phyloP scores from a whole-genome alignment of 2,113 vertebrate species.

The Tenrec ecaudatus region DNA sequence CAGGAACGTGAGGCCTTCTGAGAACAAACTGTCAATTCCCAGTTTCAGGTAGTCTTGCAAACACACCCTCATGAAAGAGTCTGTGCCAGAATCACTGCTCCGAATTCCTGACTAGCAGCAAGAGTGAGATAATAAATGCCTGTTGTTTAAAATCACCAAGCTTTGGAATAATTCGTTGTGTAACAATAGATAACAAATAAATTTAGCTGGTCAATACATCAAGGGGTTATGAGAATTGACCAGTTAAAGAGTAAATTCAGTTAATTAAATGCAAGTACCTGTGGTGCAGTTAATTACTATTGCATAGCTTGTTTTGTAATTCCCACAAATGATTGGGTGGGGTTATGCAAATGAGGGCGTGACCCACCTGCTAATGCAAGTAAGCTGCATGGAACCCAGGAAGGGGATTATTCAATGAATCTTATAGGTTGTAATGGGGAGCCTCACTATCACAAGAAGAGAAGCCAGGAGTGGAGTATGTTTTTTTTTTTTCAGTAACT shows the following conservation, averaged over 20 bases:
- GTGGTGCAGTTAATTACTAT: background rate
- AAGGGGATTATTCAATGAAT: background rate
- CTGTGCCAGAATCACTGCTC: background rate
- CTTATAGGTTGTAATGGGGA: background rate
- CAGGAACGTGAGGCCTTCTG: background rate
- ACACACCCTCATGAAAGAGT: background rate
- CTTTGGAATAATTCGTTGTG: background rate
- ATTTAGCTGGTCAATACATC: background rate
- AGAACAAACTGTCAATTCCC: background rate
- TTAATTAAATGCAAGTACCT: background rate
- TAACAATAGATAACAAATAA: background rate
- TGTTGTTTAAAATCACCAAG: background rate
- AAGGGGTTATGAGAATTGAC: background rate
- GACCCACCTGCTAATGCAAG: background rate
- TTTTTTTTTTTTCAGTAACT: background rate
- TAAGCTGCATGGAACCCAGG: background rate
- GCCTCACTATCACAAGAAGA: background rate
- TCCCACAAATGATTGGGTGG: background rate
- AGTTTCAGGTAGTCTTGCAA: background rate
- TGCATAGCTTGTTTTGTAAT: background rate
- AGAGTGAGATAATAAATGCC: background rate
- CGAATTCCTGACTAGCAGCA: background rate
- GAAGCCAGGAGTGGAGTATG: background rate
- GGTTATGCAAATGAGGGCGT: background rate
- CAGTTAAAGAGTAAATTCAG: background rate